A percentile compares a stretch with the other conserved stretches of the same genome.
phyloP scores from a whole-genome alignment of 1,140 invertebrate genomes.

The Phenacoccus solenopsis region DNA sequence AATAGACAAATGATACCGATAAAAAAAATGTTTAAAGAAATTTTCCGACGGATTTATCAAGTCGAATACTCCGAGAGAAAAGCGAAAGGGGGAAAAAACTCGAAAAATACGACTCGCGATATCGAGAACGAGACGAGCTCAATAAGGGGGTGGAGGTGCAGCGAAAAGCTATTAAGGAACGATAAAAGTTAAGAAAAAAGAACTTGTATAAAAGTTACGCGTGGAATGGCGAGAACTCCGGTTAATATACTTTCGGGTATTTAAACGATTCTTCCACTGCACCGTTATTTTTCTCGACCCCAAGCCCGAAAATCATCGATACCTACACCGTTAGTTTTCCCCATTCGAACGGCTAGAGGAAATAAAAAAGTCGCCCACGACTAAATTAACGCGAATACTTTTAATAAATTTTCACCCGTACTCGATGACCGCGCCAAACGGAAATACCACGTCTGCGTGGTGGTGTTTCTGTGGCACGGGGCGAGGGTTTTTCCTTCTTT shows the following conservation, averaged over 20 bases:
- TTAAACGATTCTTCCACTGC: slow-evolving; percentile 3
- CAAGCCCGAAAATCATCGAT: too few relatives aligned
- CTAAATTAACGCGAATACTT: background rate
- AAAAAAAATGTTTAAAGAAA: slow-evolving; percentile 16
- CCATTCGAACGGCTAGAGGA: background rate
- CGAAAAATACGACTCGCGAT: background rate
- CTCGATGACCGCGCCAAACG: too few relatives aligned
- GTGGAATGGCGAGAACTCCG: background rate
- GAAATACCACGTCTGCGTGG: too few relatives aligned
- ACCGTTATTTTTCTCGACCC: too few relatives aligned
- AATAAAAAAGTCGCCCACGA: too few relatives aligned
- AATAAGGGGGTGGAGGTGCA: background rate
- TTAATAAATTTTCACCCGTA: too few relatives aligned
- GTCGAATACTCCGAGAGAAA: background rate
- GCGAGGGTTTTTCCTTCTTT: too few relatives aligned
- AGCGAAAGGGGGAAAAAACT: background rate
- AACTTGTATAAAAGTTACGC: background rate
- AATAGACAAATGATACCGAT: slow-evolving; percentile 11
- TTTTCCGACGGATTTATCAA: slow-evolving; percentile 16
- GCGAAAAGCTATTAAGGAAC: slow-evolving; percentile 9
- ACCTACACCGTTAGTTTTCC: too few relatives aligned
- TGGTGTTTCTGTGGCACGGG: too few relatives aligned
- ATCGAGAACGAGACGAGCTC: background rate
- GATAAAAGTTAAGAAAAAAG: background rate
- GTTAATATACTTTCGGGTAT: slow-evolving; percentile 13